phyloP scores from a whole-genome alignment of 2,888 invertebrate genomes.

The Ophion ventricosus region DNA sequence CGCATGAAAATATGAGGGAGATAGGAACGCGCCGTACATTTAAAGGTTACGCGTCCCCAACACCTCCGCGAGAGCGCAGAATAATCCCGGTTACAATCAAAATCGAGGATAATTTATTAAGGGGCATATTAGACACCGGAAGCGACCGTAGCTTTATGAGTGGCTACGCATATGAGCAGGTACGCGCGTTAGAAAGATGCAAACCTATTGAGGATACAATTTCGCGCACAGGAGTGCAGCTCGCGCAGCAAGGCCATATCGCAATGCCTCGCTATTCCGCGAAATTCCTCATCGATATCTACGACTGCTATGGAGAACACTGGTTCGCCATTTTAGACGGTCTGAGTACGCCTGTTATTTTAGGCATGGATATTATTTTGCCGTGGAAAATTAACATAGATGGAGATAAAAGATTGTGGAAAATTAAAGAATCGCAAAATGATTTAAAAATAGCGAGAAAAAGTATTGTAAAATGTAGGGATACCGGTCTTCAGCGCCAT shows the following conservation, averaged over 20 bases:
- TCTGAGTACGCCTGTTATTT: background rate
- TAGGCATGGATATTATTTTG: background rate
- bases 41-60: conserved; percentile 12
- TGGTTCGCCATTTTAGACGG: conserved; percentile 1
- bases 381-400: background rate
- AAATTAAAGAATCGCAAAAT: conserved; percentile 14
- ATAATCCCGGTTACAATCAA: background rate
- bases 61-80: background rate
- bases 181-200: background rate
- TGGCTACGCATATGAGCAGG: background rate
- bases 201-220: background rate
- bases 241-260: background rate
- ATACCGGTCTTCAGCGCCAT: too few relatives aligned
- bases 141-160: conserved; percentile 13
- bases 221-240: background rate
- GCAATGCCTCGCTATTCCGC: background rate
- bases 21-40: background rate
- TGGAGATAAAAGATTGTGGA: background rate
- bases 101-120: background rate
- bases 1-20: too few relatives aligned
- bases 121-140: conserved; percentile 3
- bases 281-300: background rate
- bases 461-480: too few relatives aligned
- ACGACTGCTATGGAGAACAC: conserved; percentile 16
- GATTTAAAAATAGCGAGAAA: too few relatives aligned